Conservation (phyloP, 2,888 invertebrate genomes). For the Aproaerema taeniolella region DNA sequence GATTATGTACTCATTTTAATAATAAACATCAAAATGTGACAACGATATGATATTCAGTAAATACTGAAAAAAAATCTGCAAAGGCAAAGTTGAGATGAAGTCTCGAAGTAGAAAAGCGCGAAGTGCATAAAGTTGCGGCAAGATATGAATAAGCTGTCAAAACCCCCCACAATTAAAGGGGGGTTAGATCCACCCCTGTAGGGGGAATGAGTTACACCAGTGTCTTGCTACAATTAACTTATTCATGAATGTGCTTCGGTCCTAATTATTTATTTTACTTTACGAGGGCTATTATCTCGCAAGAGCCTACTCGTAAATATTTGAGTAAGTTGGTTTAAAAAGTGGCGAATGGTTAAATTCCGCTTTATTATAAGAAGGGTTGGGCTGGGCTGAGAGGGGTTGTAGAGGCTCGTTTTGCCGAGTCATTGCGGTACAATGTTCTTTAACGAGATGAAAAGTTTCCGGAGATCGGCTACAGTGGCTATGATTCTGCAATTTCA, state of each 20-base stretch:
- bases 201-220: conserved; percentile 25
- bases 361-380: conserved; percentile 6
- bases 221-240: conserved; percentile 37
- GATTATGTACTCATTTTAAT: too few species aligned
- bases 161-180: conserved; percentile 50
- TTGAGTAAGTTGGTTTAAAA: conserved; percentile 34
- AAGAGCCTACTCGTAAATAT: conserved; percentile 62
- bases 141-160: conserved; percentile 43
- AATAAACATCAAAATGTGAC: too few species aligned
- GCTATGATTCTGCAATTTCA: too few species aligned
- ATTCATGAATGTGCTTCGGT: conserved; percentile 22
- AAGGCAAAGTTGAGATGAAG: too few species aligned
- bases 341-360: conserved; percentile 24
- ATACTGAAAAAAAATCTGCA: too few species aligned
- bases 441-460: background rate
- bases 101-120: too few species aligned
- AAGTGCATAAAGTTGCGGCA: conserved; percentile 25
- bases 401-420: conserved; percentile 1
- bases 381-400: too few species aligned
- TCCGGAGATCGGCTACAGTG: too few species aligned
- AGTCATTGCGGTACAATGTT: background rate
- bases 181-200: conserved; percentile 17
- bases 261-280: conserved; percentile 75
- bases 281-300: conserved; percentile 67
- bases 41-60: too few species aligned